Conservation (phyloP, 2,888 invertebrate genomes). For the Clivina fossor region DNA sequence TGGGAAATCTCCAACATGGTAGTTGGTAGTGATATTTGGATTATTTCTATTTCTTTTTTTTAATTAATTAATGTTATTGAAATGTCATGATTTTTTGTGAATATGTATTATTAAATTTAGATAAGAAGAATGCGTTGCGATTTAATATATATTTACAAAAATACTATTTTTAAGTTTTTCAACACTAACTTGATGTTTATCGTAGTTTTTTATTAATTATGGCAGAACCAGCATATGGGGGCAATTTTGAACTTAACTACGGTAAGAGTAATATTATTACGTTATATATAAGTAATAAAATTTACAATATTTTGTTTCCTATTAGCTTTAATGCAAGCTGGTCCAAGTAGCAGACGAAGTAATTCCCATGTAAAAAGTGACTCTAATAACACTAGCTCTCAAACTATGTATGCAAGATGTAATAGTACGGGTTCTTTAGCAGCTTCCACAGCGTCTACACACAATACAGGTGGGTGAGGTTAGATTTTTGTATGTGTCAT, state of each 20-base stretch:
- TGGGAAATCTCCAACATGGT: conserved; percentile 12
- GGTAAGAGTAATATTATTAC: conserved; percentile 13
- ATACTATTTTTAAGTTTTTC: conserved; percentile 13
- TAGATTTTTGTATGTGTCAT: conserved; percentile 19
- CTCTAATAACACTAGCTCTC: conserved; percentile 55
- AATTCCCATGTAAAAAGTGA: conserved; percentile 23
- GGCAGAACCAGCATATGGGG: conserved; percentile 33
- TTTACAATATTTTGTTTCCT: conserved; percentile 7
- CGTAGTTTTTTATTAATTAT: conserved; percentile 22
- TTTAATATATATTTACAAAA: conserved; percentile 6
- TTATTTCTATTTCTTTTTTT: conserved; percentile 12
- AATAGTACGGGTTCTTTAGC: conserved; percentile 78
- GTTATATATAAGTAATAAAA: not conserved
- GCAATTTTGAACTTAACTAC: conserved; percentile 26
- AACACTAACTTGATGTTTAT: conserved; percentile 7
- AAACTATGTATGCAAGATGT: conserved; percentile 68
- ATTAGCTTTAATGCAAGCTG: conserved; percentile 27
- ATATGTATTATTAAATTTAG: conserved; percentile 1
- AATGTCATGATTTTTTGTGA: conserved; percentile 8
- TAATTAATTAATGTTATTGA: conserved; percentile 8
- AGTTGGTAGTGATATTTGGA: conserved; percentile 11
- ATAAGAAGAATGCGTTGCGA: conserved; percentile 10
- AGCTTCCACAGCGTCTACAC: conserved; percentile 77
- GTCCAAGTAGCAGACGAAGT: conserved; percentile 20
- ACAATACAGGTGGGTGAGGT: conserved; percentile 67